These are phyloP conservation scores for Aegithalos caudatus DNA, from an alignment of 2,113 vertebrate species.

Conservation along the genomic window DNA sequence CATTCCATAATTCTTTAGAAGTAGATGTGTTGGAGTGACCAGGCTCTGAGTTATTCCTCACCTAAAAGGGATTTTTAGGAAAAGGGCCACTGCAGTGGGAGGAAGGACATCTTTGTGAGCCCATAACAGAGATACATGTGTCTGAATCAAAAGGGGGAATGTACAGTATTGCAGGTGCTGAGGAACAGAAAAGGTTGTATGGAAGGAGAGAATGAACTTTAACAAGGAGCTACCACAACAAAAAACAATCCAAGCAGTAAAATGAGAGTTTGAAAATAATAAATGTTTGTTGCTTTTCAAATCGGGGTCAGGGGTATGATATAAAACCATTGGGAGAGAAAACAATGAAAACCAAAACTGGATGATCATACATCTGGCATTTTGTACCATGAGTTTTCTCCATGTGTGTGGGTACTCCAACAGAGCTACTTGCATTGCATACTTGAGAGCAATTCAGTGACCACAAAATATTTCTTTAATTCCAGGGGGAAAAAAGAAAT, in stretches of 20 bases:
- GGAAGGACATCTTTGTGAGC: neutral
- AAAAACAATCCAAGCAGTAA: neutral
- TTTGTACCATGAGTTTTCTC: neutral
- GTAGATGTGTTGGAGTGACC: neutral
- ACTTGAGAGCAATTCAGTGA: neutral
- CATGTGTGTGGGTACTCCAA: neutral
- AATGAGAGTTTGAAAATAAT: neutral
- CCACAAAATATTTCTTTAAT: neutral
- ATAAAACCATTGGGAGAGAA: neutral
- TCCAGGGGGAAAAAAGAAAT: neutral
- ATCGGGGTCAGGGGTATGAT: neutral
- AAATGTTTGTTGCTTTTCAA: neutral
- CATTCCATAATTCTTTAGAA: neutral
- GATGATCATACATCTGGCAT: neutral
- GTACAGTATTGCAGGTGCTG: neutral
- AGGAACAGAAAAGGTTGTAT: neutral
- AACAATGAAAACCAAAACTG: neutral
- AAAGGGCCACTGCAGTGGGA: neutral
- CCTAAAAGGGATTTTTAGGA: neutral
- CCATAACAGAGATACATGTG: neutral
- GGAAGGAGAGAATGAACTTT: neutral
- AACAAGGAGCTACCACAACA: neutral
- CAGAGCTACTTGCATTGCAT: neutral
- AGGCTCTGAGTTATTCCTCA: neutral
- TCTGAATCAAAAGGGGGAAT: neutral